Evolutionary conservation across 2,888 invertebrate genomes (phyloP).

Genomic region (Sinohyriopsis cumingii): DNA sequence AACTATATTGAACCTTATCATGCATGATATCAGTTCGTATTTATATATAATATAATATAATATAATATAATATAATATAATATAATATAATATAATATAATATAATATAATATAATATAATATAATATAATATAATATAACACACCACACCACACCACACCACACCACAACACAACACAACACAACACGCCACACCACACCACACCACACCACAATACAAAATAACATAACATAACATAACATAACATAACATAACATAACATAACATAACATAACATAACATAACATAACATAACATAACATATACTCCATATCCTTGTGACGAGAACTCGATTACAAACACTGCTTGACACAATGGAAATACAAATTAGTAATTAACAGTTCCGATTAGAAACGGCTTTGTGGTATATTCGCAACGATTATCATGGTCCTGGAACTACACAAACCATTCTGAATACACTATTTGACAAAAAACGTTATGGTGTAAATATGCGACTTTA

Average conservation of each 20-base stretch:
- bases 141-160: conserved; percentile 5
- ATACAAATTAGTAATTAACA: no score
- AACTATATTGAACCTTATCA: no score
- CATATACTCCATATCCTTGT: neutral
- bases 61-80: neutral
- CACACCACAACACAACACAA: conserved; percentile 7
- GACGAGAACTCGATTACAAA: no score
- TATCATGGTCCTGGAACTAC: no score
- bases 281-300: conserved; percentile 3
- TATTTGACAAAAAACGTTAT: no score
- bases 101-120: conserved; percentile 2
- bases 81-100: conserved; percentile 3
- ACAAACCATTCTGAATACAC: no score
- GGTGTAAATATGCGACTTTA: no score
- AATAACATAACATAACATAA: conserved; percentile 6
- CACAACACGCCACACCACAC: conserved; percentile 6
- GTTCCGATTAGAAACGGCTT: no score
- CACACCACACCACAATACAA: conserved; percentile 6
- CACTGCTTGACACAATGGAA: no score
- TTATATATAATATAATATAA: no score
- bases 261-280: conserved; percentile 1
- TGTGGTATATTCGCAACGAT: no score
- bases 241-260: conserved; percentile 4
- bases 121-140: neutral
- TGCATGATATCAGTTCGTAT: no score